These are phyloP conservation scores for Pantelozetes paolii DNA, from an alignment of 2,888 invertebrate species.

Conservation along the genomic window DNA sequence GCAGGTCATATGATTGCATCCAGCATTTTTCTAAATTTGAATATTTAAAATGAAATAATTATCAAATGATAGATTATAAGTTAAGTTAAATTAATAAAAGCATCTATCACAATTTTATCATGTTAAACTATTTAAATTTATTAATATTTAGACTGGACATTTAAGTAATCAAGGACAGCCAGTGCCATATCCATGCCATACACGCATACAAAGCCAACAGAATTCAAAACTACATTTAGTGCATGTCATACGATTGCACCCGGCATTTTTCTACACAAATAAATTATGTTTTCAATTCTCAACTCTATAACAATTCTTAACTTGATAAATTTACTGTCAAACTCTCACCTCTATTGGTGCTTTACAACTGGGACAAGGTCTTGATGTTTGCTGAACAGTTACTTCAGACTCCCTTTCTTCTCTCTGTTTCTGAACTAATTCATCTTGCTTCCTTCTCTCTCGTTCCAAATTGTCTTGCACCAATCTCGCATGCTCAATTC, in stretches of 20 bases:
- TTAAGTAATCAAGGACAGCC: too few relatives aligned
- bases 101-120: too few relatives aligned
- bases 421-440: not conserved
- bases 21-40: slow-evolving; percentile 2
- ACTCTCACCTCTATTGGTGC: not conserved
- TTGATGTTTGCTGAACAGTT: slow-evolving; percentile 18
- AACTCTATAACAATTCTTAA: too few relatives aligned
- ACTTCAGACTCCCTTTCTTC: not conserved
- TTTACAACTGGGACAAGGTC: slow-evolving; percentile 38
- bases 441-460: not conserved
- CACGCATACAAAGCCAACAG: not conserved
- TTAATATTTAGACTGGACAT: too few relatives aligned
- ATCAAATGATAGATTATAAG: too few relatives aligned
- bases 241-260: slow-evolving; percentile 13
- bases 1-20: slow-evolving; percentile 18
- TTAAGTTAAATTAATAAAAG: too few relatives aligned
- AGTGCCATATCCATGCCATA: not conserved
- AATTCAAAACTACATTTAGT: slow-evolving; percentile 2
- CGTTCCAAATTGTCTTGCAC: not conserved
- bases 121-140: too few relatives aligned
- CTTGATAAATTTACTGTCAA: not conserved
- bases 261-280: not conserved
- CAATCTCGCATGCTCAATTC: not conserved
- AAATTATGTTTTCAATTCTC: not conserved
- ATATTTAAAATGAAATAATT: not conserved